Percentiles rank a stretch among this genome's conserved stretches.
Conservation (phyloP, 2,113 vertebrate species). For the Forbesichthys agassizii region DNA sequence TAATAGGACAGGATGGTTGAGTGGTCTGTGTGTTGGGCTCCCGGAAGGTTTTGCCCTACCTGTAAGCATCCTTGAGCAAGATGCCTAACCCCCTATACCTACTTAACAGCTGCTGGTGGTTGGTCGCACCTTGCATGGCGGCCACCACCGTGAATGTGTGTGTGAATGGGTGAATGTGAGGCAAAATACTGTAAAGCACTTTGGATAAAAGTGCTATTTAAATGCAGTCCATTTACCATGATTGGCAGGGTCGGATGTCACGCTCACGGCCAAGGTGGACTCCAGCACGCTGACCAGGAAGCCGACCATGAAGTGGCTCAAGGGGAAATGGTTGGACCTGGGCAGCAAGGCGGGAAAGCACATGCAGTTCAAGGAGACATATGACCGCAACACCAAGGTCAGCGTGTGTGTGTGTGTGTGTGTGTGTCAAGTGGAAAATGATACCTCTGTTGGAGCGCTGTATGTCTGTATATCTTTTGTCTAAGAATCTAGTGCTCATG, state of each 20-base stretch:
- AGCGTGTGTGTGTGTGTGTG: constrained; percentile 13
- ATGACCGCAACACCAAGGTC: constrained; percentile 85
- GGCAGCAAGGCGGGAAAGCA: constrained; percentile 85
- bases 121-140: not conserved
- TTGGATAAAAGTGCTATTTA: no score
- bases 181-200: no score
- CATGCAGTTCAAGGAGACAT: constrained; percentile 84
- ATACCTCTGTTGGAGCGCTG: no score
- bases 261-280: constrained; percentile 77
- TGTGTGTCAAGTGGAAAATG: not conserved
- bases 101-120: not conserved
- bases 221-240: not conserved
- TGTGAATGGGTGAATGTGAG: no score
- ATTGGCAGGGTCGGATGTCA: constrained; percentile 72
- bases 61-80: no score
- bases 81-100: no score
- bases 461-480: no score
- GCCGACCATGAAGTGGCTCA: constrained; percentile 86
- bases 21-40: no score
- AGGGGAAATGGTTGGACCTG: constrained; percentile 91
- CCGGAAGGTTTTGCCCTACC: no score
- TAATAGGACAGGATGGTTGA: no score
- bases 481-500: no score
- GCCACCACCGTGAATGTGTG: no score
- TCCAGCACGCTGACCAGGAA: constrained; percentile 76